These are phyloP conservation scores for Tachystola acroxantha DNA, from an alignment of 2,888 invertebrate genomes.

Conservation along the genomic window DNA sequence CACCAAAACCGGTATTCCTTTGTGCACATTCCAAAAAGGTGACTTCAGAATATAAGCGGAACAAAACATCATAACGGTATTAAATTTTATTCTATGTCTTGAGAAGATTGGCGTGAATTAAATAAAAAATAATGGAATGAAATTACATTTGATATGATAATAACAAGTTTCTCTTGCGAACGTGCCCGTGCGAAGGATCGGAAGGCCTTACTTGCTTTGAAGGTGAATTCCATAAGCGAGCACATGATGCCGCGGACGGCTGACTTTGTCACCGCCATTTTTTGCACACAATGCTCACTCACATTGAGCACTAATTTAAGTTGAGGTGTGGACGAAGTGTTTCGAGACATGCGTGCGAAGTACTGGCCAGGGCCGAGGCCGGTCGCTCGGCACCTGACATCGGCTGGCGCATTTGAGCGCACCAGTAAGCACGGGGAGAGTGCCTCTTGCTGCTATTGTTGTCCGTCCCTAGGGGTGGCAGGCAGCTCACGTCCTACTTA, in stretches of 20 bases:
- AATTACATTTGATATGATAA: conserved; percentile 20
- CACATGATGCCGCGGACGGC: conserved; percentile 71
- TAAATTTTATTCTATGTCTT: conserved; percentile 18
- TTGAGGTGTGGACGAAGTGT: conserved; percentile 16
- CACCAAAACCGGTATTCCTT: conserved; percentile 12
- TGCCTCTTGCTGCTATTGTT: conserved; percentile 68
- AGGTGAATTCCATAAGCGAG: conserved; percentile 71
- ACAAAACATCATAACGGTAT: conserved; percentile 20
- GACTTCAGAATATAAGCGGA: conserved; percentile 13
- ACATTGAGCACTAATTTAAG: too few species aligned
- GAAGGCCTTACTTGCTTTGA: conserved; percentile 69
- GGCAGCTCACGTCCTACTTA: conserved; percentile 58
- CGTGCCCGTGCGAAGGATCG: conserved; percentile 8
- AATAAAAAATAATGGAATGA: conserved; percentile 26
- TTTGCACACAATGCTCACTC: background rate
- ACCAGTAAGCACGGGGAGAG: conserved; percentile 64
- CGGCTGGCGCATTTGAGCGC: conserved; percentile 68
- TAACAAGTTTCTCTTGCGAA: conserved; percentile 23
- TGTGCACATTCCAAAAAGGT: conserved; percentile 15
- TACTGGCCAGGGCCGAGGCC: conserved; percentile 33
- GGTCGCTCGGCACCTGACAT: conserved; percentile 42
- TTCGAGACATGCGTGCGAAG: conserved; percentile 28
- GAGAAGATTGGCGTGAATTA: conserved; percentile 12
- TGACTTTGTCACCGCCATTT: conserved; percentile 65
- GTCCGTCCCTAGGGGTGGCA: conserved; percentile 61